Evolutionary conservation across 2,888 invertebrate genomes (phyloP), one percentile per base, ranked within the genome.

Genomic region (Cheilosia soror): DNA sequence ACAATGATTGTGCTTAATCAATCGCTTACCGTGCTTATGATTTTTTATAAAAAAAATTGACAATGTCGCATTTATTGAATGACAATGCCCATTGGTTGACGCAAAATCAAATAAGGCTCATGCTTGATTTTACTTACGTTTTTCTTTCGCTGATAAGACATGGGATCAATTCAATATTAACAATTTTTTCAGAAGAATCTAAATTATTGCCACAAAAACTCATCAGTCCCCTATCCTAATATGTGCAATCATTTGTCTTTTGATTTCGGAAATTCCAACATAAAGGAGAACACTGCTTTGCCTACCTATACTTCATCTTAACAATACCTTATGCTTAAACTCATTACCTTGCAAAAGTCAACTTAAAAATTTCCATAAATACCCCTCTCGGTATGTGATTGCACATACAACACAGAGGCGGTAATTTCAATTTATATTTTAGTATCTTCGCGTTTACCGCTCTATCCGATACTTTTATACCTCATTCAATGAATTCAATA

Each of bases 401-500:
- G 33, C 66, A 57, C 11, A 11, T 3, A 37, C 37, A 37, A 62
- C 55, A 82, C 62, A 49, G 49, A 62, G 5, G 37, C 11, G 29
- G 25, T 68, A 78, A 73, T 78, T 78, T 83, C 68, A 73, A 44
- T 66, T 83, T 51, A 49, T 5, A 57, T 68, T 82, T 66, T 49
- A 55, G 31, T 69, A 40, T 37, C 80, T 47, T 57, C 25, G 25
- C 37, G 15, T 53, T 25, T 13, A 5, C 47, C 47, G 31, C 49
- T 69, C 13, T n/a, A 63, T 62, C 13, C 40, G 9, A 29, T 51
- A 47, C 11, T 33, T 68, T 58, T 62, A 37, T 73, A 72, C 51
- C 62, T 73, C 62, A 73, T 78, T 78, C 73, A 63, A 27, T 27
- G 49, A 83, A 73, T 78, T 83, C 83, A 83, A 83, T 83, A 73